Evolutionary conservation across 2,888 invertebrate species (phyloP).

Genomic region (Onthophagus sagittarius): DNA sequence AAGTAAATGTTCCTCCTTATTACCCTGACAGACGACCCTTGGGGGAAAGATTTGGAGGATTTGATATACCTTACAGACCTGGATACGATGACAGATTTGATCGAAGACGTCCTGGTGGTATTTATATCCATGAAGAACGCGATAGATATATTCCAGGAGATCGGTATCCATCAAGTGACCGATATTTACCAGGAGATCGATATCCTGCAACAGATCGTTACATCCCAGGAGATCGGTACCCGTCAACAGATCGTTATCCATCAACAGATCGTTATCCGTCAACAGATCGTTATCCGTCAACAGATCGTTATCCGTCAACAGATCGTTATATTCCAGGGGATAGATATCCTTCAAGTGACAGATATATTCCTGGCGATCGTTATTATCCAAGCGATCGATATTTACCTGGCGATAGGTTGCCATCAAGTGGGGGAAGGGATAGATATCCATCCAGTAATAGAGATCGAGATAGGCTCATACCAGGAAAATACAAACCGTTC

Average conservation of each 20-base stretch:
- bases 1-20: slow-evolving; percentile 14
- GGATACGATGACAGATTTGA: slow-evolving; percentile 25
- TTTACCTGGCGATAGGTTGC: slow-evolving; percentile 30
- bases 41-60: slow-evolving; percentile 19
- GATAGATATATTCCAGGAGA: slow-evolving; percentile 25
- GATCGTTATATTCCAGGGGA: slow-evolving; percentile 12
- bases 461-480: slow-evolving; percentile 35
- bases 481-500: slow-evolving; percentile 40
- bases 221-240: slow-evolving; percentile 23
- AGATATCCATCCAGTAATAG: slow-evolving; percentile 16
- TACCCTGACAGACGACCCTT: slow-evolving; percentile 18
- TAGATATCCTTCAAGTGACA: slow-evolving; percentile 47
- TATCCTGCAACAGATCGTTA: slow-evolving; percentile 26
- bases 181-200: slow-evolving; percentile 16
- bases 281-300: slow-evolving; percentile 26
- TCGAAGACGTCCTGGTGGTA: slow-evolving; percentile 26
- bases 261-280: slow-evolving; percentile 28
- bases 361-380: slow-evolving; percentile 34
- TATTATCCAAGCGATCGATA: slow-evolving; percentile 6
- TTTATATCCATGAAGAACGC: slow-evolving; percentile 20
- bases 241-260: slow-evolving; percentile 27
- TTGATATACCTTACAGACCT: slow-evolving; percentile 20
- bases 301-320: slow-evolving; percentile 18
- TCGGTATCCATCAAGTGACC: slow-evolving; percentile 28
- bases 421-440: slow-evolving; percentile 30